phyloP scores from a whole-genome alignment of 1,140 invertebrate genomes.

The Eciton burchellii region DNA sequence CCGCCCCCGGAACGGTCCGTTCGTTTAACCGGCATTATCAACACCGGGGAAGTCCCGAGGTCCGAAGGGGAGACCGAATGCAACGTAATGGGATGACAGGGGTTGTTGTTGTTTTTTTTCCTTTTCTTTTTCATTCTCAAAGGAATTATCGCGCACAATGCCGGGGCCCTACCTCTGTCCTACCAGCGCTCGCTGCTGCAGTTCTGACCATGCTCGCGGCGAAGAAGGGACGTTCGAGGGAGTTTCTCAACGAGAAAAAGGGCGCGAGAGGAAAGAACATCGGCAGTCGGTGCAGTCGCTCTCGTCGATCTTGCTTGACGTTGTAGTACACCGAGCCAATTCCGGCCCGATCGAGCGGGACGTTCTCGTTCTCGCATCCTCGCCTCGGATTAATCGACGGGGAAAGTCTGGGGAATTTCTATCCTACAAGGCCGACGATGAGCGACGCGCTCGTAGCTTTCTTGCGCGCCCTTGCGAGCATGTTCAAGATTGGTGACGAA shows the following conservation, averaged over 20 bases:
- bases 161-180: conserved; percentile 25
- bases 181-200: not conserved
- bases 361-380: conserved; percentile 23
- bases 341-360: conserved; percentile 62
- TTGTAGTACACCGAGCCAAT: conserved; percentile 72
- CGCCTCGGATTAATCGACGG: not conserved
- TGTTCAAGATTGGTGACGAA: not conserved
- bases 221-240: not conserved
- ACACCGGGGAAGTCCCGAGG: not conserved
- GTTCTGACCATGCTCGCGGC: not conserved
- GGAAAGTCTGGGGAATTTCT: conserved; percentile 46
- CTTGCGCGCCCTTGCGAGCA: not conserved
- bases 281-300: conserved; percentile 19
- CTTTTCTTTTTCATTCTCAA: conserved; percentile 61
- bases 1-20: conserved; percentile 27
- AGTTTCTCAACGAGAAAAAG: not conserved
- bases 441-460: not conserved
- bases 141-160: conserved; percentile 67
- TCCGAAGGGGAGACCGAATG: conserved; percentile 13
- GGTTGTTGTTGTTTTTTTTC: too few species aligned
- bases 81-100: conserved; percentile 11
- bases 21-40: conserved; percentile 50
- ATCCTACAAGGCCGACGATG: not conserved
- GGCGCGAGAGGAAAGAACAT: not conserved
- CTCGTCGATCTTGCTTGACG: conserved; percentile 41